Evolutionary conservation across 2,797 vertebrate genomes (phyloP), one percentile per base, ranked within the genome.

Genomic region (Acipenser oxyrinchus): DNA sequence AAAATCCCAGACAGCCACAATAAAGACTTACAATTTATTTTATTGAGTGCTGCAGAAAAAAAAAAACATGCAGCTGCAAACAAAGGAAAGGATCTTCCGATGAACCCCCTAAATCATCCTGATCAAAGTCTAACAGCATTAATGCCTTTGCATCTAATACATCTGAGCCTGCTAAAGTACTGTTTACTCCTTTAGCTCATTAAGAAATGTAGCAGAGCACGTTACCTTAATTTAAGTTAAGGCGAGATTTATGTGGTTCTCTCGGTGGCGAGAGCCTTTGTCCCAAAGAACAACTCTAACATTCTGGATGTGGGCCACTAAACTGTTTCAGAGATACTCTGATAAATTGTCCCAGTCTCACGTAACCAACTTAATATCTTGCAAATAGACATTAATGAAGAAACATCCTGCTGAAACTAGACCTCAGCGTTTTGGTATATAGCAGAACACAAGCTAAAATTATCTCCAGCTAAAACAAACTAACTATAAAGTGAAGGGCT

Each of bases 111-210:
- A 72, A 9, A 77, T 79, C 80, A 79, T 83, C 78, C 78, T 59
- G 69, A 82, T 74, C 73, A 73, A 73, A 75, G 69, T 72, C 72
- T 71, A 76, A 79, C 72, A 71, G 82, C 74, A 51, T 71, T 83
- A 77, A 86, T 80, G 68, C 70, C 60, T 63, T 76, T 78, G 81
- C 78, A 78, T 75, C 78, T 78, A 60, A 85, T 87, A 84, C 82
- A 78, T 88, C 83, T 78, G 73, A 10, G 68, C 72, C 81, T 64
- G 74, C 72, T 71, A 66, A 74, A 76, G 78, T 76, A 79, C 83
- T 83, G 83, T 85, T 87, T 84, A 85, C 83, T 74, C 79, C 80
- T 66, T 66, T 78, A 78, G 81, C 83, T 86, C 86, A 86, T 89
- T 87, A 87, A 79, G 78, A 80, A 85, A 82, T 81, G 82, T 83